phyloP scores from a whole-genome alignment of 2,888 invertebrate genomes.

The Sacculina carcini region DNA sequence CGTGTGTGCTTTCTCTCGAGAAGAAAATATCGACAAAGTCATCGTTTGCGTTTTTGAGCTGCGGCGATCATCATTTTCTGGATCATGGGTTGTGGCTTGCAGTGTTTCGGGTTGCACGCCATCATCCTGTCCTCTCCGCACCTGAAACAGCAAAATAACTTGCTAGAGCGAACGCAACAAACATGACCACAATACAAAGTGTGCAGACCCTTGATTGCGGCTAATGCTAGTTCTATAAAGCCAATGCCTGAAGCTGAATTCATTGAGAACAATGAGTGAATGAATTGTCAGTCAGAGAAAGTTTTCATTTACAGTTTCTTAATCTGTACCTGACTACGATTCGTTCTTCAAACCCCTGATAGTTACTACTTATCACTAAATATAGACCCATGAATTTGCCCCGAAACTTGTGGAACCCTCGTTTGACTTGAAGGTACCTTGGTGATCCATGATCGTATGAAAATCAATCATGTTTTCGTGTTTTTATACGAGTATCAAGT shows the following conservation, averaged over 20 bases:
- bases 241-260: background rate
- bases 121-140: slow-evolving; percentile 78
- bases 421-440: too few relatives aligned
- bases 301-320: too few relatives aligned
- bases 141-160: slow-evolving; percentile 27
- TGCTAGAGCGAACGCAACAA: background rate
- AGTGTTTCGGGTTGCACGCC: slow-evolving; percentile 75
- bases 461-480: too few relatives aligned
- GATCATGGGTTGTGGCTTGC: slow-evolving; percentile 68
- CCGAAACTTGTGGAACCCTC: too few relatives aligned
- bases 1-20: too few relatives aligned
- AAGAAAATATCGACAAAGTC: too few relatives aligned
- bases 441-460: too few relatives aligned
- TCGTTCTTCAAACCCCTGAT: too few relatives aligned
- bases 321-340: too few relatives aligned
- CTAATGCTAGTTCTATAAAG: background rate
- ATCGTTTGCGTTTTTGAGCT: background rate
- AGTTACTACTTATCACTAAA: too few relatives aligned
- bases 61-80: slow-evolving; percentile 43
- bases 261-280: background rate
- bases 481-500: too few relatives aligned
- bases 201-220: background rate
- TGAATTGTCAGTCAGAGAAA: background rate
- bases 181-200: background rate
- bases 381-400: too few relatives aligned